A percentile compares a stretch with the other conserved stretches of the same genome.
These are phyloP conservation scores for Campaea margaritaria DNA, from an alignment of 2,888 invertebrate genomes.

Conservation along the genomic window DNA sequence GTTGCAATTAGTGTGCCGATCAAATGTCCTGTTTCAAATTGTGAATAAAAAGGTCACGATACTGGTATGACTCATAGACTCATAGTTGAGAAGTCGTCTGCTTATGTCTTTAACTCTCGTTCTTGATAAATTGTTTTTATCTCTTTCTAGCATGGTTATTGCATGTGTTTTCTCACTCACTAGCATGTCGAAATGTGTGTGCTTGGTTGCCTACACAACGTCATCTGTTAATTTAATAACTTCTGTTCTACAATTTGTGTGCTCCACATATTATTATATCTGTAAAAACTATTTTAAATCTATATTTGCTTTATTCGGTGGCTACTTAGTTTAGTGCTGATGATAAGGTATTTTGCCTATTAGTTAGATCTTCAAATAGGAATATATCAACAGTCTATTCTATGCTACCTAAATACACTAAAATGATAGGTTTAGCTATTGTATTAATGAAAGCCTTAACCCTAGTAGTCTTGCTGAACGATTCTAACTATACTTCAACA, in stretches of 20 bases:
- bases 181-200: slow-evolving; percentile 53
- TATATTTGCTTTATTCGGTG: not conserved
- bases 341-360: not conserved
- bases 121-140: slow-evolving; percentile 61
- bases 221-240: slow-evolving; percentile 79
- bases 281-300: slow-evolving; percentile 23
- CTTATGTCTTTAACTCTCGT: slow-evolving; percentile 54
- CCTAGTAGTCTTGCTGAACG: too few species aligned
- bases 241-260: slow-evolving; percentile 55
- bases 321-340: not conserved
- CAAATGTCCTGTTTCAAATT: slow-evolving; percentile 54
- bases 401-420: not conserved
- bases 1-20: slow-evolving; percentile 42
- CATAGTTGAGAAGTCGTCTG: slow-evolving; percentile 68
- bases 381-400: not conserved
- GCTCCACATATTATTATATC: slow-evolving; percentile 46
- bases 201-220: slow-evolving; percentile 62
- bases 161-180: slow-evolving; percentile 63
- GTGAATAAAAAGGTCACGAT: slow-evolving; percentile 53
- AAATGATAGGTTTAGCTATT: too few species aligned
- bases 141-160: slow-evolving; percentile 61
- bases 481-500: too few species aligned
- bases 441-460: not conserved
- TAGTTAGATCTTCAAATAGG: too few species aligned
- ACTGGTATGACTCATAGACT: slow-evolving; percentile 69